A percentile compares a stretch with the other conserved stretches of the same genome.
Evolutionary conservation across 2,888 invertebrate species (phyloP).

Genomic region (Agrochola litura): DNA sequence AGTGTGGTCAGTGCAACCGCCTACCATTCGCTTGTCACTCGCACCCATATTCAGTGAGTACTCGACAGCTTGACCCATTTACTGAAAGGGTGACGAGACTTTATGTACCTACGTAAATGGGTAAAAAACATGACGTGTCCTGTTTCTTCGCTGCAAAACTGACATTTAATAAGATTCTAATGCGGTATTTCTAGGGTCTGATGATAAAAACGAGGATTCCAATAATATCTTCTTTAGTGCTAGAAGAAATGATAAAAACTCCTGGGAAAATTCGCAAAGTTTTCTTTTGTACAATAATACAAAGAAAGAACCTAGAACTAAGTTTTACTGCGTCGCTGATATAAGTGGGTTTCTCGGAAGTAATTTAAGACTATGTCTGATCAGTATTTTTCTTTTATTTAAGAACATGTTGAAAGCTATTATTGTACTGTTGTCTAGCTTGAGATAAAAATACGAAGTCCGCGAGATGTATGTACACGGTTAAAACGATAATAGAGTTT

Average conservation of each 20-base stretch:
- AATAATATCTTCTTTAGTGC: too few relatives aligned
- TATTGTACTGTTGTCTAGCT: slow-evolving; percentile 6
- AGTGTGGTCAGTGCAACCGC: neutral
- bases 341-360: slow-evolving; percentile 12
- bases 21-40: slow-evolving; percentile 30
- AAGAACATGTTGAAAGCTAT: slow-evolving; percentile 13
- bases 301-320: neutral
- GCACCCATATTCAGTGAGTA: slow-evolving; percentile 35
- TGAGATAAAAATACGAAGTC: slow-evolving; percentile 7
- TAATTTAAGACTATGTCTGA: slow-evolving; percentile 17
- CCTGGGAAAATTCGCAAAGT: neutral
- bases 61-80: slow-evolving; percentile 44
- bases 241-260: neutral
- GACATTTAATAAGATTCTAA: neutral
- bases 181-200: neutral
- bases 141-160: neutral
- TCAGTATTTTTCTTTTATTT: slow-evolving; percentile 24
- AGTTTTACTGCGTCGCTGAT: neutral
- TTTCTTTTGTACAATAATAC: neutral
- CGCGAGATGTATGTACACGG: neutral
- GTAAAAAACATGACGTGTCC: slow-evolving; percentile 6
- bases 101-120: slow-evolving; percentile 4
- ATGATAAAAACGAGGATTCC: neutral
- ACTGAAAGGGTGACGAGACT: slow-evolving; percentile 21
- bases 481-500: neutral